Percentiles rank a stretch among this genome's conserved stretches.
Evolutionary conservation across 1,140 invertebrate genomes (phyloP).

Genomic region (Gonatopus flavifemur): DNA sequence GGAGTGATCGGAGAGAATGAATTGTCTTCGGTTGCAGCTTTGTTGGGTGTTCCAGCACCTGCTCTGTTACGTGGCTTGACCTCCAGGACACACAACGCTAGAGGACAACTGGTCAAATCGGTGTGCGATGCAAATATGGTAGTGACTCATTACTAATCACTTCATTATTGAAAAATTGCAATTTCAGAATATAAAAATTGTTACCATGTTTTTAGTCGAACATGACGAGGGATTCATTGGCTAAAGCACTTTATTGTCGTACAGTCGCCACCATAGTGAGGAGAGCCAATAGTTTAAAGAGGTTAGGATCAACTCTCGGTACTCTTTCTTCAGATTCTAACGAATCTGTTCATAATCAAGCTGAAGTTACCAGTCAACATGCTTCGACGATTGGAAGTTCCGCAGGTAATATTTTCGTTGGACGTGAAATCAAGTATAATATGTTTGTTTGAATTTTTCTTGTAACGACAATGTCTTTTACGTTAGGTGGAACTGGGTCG

Average conservation of each 20-base stretch:
- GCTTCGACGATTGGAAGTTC: constrained; percentile 80
- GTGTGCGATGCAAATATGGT: constrained; percentile 81
- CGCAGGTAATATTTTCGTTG: constrained; percentile 60
- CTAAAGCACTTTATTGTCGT: constrained; percentile 90
- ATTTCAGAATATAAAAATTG: background rate
- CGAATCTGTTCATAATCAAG: constrained; percentile 88
- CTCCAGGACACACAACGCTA: constrained; percentile 78
- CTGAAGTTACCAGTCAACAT: constrained; percentile 80
- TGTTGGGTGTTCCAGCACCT: constrained; percentile 77
- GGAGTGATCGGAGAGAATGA: constrained; percentile 77
- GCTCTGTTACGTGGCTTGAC: constrained; percentile 80
- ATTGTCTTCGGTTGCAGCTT: constrained; percentile 78
- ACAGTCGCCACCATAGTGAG: constrained; percentile 94
- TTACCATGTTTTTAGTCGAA: constrained; percentile 63
- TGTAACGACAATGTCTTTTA: background rate
- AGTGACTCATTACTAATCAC: constrained; percentile 18
- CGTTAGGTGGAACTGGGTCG: constrained; percentile 69
- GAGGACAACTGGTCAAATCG: constrained; percentile 82
- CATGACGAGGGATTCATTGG: constrained; percentile 83
- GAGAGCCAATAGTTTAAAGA: constrained; percentile 87
- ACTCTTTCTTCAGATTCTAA: constrained; percentile 89
- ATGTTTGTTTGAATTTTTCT: too few species aligned
- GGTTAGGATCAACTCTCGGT: constrained; percentile 83
- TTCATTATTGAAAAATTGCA: background rate
- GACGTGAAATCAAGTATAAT: too few species aligned